Conservation (phyloP, 2,113 vertebrate genomes). For the Dendrocopos noguchii region DNA sequence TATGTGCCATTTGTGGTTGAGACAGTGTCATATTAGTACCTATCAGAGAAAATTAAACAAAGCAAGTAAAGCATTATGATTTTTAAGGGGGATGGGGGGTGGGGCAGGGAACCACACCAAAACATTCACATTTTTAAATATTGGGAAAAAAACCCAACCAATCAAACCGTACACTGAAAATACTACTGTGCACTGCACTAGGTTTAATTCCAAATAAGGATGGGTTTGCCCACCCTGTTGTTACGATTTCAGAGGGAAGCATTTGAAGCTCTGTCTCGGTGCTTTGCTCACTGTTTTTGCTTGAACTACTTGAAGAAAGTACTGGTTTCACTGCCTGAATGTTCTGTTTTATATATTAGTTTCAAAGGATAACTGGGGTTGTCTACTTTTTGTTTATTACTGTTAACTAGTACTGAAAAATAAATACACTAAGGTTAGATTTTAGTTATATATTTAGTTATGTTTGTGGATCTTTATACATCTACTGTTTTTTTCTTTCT, state of each 20-base stretch:
- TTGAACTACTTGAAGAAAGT: background rate
- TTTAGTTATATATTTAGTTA: background rate
- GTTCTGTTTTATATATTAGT: background rate
- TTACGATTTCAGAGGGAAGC: background rate
- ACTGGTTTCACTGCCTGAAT: background rate
- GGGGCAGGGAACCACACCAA: background rate
- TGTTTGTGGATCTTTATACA: background rate
- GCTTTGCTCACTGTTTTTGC: background rate
- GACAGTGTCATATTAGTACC: background rate
- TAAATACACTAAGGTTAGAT: background rate
- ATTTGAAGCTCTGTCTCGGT: background rate
- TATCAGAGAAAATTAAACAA: background rate
- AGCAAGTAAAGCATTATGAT: background rate
- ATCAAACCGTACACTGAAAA: background rate
- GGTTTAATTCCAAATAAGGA: background rate
- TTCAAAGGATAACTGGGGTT: background rate
- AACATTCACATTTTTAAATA: background rate
- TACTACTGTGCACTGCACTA: rapidly evolving
- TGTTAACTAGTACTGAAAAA: background rate
- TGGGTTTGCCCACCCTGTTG: background rate
- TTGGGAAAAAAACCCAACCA: background rate
- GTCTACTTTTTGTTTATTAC: background rate
- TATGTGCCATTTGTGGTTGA: rapidly evolving
- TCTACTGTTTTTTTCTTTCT: rapidly evolving
- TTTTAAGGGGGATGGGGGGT: background rate